Base-by-base conservation (phyloP, 2,888 invertebrate species). In the Coleophora deauratella region DNA sequence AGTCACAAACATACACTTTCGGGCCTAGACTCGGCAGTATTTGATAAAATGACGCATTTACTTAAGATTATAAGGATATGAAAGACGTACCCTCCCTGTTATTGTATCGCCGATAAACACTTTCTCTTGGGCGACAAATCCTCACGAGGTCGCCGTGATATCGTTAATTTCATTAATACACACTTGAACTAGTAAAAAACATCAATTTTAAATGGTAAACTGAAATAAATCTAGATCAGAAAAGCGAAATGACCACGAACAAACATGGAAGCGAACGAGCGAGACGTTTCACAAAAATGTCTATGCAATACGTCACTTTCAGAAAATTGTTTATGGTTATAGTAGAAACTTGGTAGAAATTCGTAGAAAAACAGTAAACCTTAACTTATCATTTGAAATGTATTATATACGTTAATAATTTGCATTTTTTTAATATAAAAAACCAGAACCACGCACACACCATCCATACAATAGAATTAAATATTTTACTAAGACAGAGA, bases 21-120 rank as follows among this genome's bases (percentile, higher is more conserved):
- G 21, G 21, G 21, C 6, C 62, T 55, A 61, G 64, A 65, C 57
- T 59, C 55, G 52, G 72, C 67, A 72, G 63, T 79, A 78, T 79
- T 77, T 66, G 66, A 75, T 79, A 81, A 81, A 82, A 85, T 86
- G 82, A 86, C 86, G 86, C 86, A 86, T 85, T 85, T 82, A 79
- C 79, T 72, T 21, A 21, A 75, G 71, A 81, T 72, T 79, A 70
- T 55, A 76, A 71, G 77, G 73, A 82, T 69, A 69, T 77, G 72
- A 78, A 81, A 81, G 80, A 86, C 86, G 74, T 86, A 86, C 86
- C 86, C 84, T 84, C 85, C 82, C 80, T 78, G 80, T 79, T 79
- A 74, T 68, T 84, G 68, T 66, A 76, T 74, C 65, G 73, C 75
- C 75, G 76, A 71, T 72, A 62, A 71, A 64, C 72, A 76, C 77